Percentiles rank a stretch among this genome's conserved stretches.
These are phyloP conservation scores for Musca domestica DNA, from an alignment of 1,140 invertebrate species.

Conservation along the genomic window DNA sequence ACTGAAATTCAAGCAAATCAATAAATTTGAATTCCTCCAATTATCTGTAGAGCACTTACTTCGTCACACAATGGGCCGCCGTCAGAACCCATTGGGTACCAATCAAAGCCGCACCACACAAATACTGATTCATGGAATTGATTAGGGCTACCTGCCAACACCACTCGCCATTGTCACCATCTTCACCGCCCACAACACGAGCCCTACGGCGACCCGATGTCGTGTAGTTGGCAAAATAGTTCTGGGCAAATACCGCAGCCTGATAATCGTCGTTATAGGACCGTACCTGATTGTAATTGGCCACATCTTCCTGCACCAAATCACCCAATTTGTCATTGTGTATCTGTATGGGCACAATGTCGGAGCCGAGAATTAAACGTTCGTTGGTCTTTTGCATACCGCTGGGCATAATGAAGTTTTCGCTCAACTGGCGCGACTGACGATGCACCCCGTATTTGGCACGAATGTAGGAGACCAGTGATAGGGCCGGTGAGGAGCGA, in stretches of 20 bases:
- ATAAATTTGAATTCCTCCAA: background rate
- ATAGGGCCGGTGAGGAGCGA: constrained; percentile 37
- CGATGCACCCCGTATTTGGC: constrained; percentile 45
- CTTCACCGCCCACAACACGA: constrained; percentile 86
- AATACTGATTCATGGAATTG: constrained; percentile 89
- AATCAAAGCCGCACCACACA: constrained; percentile 93
- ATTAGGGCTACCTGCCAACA: constrained; percentile 95
- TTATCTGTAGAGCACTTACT: constrained; percentile 61
- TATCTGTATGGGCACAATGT: constrained; percentile 56
- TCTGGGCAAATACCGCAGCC: constrained; percentile 21
- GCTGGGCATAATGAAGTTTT: constrained; percentile 25
- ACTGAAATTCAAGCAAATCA: constrained; percentile 56
- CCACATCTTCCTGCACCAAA: constrained; percentile 28
- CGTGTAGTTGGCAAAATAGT: constrained; percentile 26
- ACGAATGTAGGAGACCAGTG: constrained; percentile 35
- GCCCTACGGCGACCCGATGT: constrained; percentile 53
- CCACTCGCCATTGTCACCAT: constrained; percentile 87
- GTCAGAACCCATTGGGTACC: constrained; percentile 93
- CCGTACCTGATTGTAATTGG: constrained; percentile 41
- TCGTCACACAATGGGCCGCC: constrained; percentile 93
- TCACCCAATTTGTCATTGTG: constrained; percentile 52
- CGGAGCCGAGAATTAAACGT: constrained; percentile 45
- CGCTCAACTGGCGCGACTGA: constrained; percentile 29
- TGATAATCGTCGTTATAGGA: constrained; percentile 44
- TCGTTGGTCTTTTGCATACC: constrained; percentile 47